A percentile compares a stretch with the other conserved stretches of the same genome.
phyloP scores from a whole-genome alignment of 2,888 invertebrate species.

The Xestia c-nigrum region DNA sequence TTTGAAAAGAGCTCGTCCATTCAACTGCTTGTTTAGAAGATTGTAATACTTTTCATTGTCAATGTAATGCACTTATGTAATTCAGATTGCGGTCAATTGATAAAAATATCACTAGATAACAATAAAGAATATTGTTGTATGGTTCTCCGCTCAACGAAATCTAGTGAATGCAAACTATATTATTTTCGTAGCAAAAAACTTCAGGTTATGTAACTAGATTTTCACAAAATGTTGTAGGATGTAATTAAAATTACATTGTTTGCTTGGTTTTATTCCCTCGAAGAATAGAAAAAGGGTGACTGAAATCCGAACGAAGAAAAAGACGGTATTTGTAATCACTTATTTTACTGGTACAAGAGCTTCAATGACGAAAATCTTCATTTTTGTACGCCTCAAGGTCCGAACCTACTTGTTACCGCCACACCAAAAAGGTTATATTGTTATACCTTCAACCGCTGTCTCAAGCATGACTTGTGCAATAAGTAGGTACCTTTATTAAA shows the following conservation, averaged over 20 bases:
- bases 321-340: background rate
- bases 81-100: conserved; percentile 29
- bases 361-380: background rate
- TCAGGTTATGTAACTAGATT: background rate
- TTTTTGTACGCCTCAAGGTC: conserved; percentile 4
- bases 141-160: background rate
- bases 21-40: conserved; percentile 28
- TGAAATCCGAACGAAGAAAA: background rate
- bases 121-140: background rate
- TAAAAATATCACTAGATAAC: conserved; percentile 10
- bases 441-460: conserved; percentile 34
- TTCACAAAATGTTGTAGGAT: background rate
- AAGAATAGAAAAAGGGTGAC: background rate
- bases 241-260: background rate
- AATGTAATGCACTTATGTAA: conserved; percentile 43
- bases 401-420: conserved; percentile 17
- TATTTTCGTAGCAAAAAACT: background rate
- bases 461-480: conserved; percentile 27
- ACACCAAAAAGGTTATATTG: conserved; percentile 27
- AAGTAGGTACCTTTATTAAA: background rate
- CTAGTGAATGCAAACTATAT: background rate
- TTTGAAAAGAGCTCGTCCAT: conserved; percentile 27
- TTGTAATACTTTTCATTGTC: conserved; percentile 42
- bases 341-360: background rate
- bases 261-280: background rate